Evolutionary conservation across 2,113 vertebrate genomes (phyloP).

Genomic region (Oreamnos americanus): DNA sequence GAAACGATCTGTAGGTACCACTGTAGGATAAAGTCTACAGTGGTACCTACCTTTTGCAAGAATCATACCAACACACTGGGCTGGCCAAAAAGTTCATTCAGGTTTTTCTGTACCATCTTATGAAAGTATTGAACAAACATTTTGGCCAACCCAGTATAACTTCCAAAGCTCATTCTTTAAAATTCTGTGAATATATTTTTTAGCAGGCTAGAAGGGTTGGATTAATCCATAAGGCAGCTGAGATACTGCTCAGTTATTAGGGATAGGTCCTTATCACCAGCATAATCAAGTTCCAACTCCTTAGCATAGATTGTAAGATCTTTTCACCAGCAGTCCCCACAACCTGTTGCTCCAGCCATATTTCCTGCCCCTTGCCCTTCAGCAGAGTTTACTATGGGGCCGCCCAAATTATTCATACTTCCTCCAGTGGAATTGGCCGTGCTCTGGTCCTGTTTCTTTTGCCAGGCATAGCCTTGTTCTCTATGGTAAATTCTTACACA

Average conservation of each 20-base stretch:
- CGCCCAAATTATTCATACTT: slow-evolving; percentile 57
- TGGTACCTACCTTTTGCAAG: not conserved
- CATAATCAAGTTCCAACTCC: not conserved
- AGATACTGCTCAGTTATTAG: slow-evolving; percentile 38
- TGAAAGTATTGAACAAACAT: not conserved
- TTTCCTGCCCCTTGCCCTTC: slow-evolving; percentile 25
- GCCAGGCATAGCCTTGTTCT: not conserved
- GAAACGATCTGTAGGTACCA: not conserved
- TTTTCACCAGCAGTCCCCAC: not conserved
- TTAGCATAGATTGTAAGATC: not conserved
- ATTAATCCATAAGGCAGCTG: not conserved
- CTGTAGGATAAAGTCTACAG: not conserved
- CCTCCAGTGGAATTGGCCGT: not conserved
- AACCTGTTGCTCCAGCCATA: slow-evolving; percentile 51
- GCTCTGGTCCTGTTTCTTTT: slow-evolving; percentile 28
- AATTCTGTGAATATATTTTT: not conserved
- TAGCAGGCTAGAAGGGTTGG: not conserved
- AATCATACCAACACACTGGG: not conserved
- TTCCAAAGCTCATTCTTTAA: not conserved
- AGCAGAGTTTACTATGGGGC: not conserved
- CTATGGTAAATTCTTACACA: not conserved
- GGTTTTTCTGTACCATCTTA: not conserved
- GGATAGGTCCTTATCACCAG: not conserved
- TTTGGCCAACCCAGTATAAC: not conserved
- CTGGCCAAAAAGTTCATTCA: not conserved